Conservation (phyloP, 37 sponge, comb jelly and placozoan species). For the Haliclona indistincta region DNA sequence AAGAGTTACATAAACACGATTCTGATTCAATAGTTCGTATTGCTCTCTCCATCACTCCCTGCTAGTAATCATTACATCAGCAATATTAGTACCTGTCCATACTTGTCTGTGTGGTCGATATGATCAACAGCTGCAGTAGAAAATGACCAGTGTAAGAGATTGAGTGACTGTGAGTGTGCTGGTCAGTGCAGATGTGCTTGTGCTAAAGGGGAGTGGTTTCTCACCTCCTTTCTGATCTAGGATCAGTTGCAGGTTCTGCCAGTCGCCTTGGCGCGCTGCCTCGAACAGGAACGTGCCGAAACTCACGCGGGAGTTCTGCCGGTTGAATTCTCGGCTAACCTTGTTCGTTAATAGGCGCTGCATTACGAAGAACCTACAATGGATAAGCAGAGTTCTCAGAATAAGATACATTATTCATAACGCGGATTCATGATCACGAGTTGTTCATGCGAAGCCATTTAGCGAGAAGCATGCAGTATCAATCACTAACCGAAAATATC, state of each 20-base stretch:
- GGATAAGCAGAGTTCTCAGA: no score
- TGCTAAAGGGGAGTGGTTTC: not conserved
- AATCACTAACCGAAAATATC: no score
- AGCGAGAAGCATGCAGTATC: no score
- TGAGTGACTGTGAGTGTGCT: not conserved
- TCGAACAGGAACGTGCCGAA: constrained; percentile 25
- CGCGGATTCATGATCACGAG: no score
- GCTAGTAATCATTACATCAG: not conserved
- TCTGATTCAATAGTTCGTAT: not conserved
- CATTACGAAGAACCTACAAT: no score
- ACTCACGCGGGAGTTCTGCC: not conserved
- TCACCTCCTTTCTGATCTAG: constrained; percentile 23
- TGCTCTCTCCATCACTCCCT: not conserved
- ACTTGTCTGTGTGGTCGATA: constrained; percentile 38
- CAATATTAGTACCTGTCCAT: constrained; percentile 12
- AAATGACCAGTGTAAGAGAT: not conserved
- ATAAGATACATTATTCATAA: no score
- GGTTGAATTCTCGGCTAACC: no score
- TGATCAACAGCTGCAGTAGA: constrained; percentile 29
- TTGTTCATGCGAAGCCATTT: no score
- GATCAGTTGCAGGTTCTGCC: constrained; percentile 26
- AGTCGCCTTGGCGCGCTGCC: constrained; percentile 32
- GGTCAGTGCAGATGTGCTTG: no score
- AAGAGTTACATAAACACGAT: not conserved
- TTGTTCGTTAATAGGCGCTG: no score